A percentile compares a stretch with the other conserved stretches of the same genome.
These are phyloP conservation scores for Eclectus roratus DNA, from an alignment of 2,113 vertebrate genomes.

Conservation along the genomic window DNA sequence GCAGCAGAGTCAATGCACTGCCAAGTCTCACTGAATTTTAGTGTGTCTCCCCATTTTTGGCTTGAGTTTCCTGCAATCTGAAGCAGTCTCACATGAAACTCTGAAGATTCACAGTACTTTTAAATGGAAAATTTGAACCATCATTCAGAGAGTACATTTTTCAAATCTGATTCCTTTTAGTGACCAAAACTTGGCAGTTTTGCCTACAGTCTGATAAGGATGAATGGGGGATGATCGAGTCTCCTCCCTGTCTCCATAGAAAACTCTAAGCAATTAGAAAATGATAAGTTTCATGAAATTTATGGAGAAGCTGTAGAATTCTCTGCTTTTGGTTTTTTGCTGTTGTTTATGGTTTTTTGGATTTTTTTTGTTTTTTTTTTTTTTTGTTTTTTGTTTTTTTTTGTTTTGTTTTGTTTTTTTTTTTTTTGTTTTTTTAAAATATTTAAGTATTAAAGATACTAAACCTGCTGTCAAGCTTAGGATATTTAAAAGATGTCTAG, in stretches of 20 bases:
- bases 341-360: not conserved
- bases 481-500: not conserved
- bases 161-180: not conserved
- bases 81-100: conserved; percentile 4
- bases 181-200: conserved; percentile 19
- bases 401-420: not conserved
- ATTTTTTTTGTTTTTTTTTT: too few relatives aligned
- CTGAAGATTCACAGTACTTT: conserved; percentile 25
- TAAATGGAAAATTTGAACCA: conserved; percentile 25
- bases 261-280: not conserved
- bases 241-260: not conserved
- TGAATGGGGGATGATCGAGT: not conserved
- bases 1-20: not conserved
- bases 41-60: conserved; percentile 14
- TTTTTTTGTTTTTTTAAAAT: not conserved
- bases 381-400: too few relatives aligned
- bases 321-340: not conserved
- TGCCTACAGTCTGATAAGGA: conserved; percentile 10
- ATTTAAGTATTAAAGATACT: not conserved
- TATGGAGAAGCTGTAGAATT: not conserved
- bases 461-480: not conserved
- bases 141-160: conserved; percentile 4
- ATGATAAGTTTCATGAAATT: not conserved
- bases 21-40: conserved; percentile 40
- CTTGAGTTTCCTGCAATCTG: not conserved